Base-by-base conservation (phyloP, 2,797 vertebrate species). In the Myotis planiceps region DNA sequence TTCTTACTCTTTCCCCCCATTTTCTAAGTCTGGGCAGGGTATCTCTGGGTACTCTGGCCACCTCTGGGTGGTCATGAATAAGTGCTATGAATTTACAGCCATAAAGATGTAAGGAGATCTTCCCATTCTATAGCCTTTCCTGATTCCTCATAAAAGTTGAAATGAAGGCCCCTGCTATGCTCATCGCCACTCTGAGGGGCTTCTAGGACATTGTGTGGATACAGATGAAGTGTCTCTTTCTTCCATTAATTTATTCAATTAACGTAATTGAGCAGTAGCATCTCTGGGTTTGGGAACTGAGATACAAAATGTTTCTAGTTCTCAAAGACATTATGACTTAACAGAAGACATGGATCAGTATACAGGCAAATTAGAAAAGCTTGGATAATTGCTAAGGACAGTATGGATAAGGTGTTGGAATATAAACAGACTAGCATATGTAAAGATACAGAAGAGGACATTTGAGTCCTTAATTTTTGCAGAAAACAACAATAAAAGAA, bases 241-340 rank as follows among this genome's bases (percentile, higher is more conserved):
- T 92, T 87, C n/a, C 25, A 53, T 76, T 88, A 53, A 42, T 18
- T 49, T 63, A 66, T 47, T 69, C 83, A 92, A 51, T 55, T 13
- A 79, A 53, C 19, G 66, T 34, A 81, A 51, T 34, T 9, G 8
- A 69, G 19, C 10, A 74, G n/a, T 29, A n/a, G 34, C 37, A n/a
- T 29, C 96, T 94, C 72, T 63, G 47, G 32, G 2, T n/a, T 69
- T 93, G 45, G 65, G 91, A 96, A 81, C 19, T 80, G 63, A 39
- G 5, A 80, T 34, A 66, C 18, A 39, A 75, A 91, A 32, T 39
- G 18, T 63, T 49, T 19, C 15, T 34, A 53, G 37, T 87, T 86
- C 39, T 91, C 60, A 82, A 82, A 63, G n/a, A 55, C 42, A 7
- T 79, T 58, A 45, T 16, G 51, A 2, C 32, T 72, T 86, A 85